A percentile compares a stretch with the other conserved stretches of the same genome.
Conservation (phyloP, 1,140 invertebrate genomes). For the Mya arenaria region DNA sequence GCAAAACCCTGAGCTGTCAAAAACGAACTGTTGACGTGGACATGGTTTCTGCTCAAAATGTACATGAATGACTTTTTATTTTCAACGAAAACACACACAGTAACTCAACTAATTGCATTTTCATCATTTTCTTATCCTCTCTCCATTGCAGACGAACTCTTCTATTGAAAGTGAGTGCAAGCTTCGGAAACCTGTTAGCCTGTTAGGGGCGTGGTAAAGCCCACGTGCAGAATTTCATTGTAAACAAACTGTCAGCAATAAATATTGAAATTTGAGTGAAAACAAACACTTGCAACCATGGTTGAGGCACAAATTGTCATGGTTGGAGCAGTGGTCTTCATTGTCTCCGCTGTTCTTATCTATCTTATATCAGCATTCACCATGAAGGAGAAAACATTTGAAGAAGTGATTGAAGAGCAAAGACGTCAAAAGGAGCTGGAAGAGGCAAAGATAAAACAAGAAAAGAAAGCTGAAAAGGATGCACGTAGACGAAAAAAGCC, state of each 20-base stretch:
- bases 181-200: not conserved
- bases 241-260: not conserved
- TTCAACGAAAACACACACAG: no score
- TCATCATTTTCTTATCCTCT: no score
- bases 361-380: constrained; percentile 77
- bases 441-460: constrained; percentile 81
- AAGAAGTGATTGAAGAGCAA: constrained; percentile 88
- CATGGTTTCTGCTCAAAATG: not conserved
- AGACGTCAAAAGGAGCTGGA: constrained; percentile 85
- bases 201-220: constrained; percentile 61
- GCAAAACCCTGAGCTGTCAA: not conserved
- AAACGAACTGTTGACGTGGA: constrained; percentile 65
- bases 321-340: constrained; percentile 72
- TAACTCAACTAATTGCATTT: no score
- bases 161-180: not conserved
- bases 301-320: constrained; percentile 74
- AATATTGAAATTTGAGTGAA: not conserved
- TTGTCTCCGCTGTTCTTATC: constrained; percentile 74
- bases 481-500: constrained; percentile 77
- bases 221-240: not conserved
- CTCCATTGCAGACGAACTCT: no score
- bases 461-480: constrained; percentile 83
- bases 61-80: no score
- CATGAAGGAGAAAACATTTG: constrained; percentile 84
- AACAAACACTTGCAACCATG: not conserved